phyloP scores from a whole-genome alignment of 2,113 vertebrate genomes.

The Halcyon senegalensis region DNA sequence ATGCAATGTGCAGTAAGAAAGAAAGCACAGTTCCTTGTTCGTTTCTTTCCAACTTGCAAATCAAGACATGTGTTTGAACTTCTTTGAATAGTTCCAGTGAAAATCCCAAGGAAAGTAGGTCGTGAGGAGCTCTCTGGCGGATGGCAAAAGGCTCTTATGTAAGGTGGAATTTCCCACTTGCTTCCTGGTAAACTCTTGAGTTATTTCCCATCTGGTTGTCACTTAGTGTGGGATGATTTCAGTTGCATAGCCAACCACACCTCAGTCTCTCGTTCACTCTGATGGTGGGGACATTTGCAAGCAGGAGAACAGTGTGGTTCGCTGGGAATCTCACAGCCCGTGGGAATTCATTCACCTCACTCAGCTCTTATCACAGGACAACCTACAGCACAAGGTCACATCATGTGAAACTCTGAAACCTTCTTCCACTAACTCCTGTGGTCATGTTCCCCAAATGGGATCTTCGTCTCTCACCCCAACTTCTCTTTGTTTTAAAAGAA shows the following conservation, averaged over 20 bases:
- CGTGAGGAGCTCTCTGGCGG: not conserved
- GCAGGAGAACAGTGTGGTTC: not conserved
- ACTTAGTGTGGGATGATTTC: not conserved
- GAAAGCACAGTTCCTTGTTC: not conserved
- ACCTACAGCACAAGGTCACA: not conserved
- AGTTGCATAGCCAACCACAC: not conserved
- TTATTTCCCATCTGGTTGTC: not conserved
- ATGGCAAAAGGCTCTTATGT: not conserved
- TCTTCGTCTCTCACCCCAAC: not conserved
- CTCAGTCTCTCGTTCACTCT: not conserved
- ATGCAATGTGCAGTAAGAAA: not conserved
- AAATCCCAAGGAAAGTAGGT: conserved; percentile 9
- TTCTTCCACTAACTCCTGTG: not conserved
- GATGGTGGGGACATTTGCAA: not conserved
- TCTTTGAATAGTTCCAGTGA: not conserved
- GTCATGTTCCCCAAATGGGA: fast-evolving
- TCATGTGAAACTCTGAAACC: not conserved
- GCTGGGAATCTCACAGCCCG: no score
- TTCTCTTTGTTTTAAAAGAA: not conserved
- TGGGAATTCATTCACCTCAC: not conserved
- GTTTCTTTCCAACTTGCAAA: not conserved
- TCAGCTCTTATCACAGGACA: not conserved
- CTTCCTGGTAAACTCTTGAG: not conserved
- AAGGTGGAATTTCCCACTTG: conserved; percentile 14
- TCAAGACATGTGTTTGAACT: not conserved